These are phyloP conservation scores for Pristiophorus japonicus DNA, from an alignment of 2,113 vertebrate genomes.

Conservation along the genomic window DNA sequence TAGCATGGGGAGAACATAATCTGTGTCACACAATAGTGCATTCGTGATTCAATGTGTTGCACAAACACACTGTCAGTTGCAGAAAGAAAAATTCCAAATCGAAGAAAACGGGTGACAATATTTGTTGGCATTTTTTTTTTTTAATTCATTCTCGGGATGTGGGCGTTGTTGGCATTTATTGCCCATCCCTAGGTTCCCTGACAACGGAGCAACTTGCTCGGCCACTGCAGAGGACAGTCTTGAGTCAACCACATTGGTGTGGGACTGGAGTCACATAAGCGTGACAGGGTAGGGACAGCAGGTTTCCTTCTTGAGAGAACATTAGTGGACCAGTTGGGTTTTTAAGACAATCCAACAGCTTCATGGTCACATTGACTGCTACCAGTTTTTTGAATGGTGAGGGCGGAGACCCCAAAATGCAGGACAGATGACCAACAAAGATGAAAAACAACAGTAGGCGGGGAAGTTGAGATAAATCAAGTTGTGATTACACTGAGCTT, in stretches of 20 bases:
- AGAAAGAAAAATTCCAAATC: background rate
- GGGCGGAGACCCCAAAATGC: background rate
- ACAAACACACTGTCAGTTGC: background rate
- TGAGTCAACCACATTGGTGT: background rate
- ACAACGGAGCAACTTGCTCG: background rate
- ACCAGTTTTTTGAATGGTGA: background rate
- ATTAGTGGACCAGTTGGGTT: background rate
- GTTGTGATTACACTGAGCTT: background rate
- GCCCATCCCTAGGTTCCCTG: background rate
- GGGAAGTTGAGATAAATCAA: background rate
- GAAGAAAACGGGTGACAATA: background rate
- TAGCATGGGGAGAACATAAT: background rate
- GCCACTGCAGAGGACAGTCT: background rate
- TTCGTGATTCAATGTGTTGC: background rate
- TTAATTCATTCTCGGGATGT: background rate
- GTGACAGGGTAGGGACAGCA: background rate
- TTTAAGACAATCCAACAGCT: background rate
- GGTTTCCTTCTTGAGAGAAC: background rate
- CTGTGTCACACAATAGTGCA: background rate
- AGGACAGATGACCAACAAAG: background rate
- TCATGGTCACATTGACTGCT: background rate
- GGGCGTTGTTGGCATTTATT: background rate
- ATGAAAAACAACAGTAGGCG: background rate
- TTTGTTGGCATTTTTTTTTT: background rate
- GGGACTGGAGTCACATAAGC: background rate